These are phyloP conservation scores for Ladona fulva DNA, from an alignment of 1,140 invertebrate species.

Conservation along the genomic window DNA sequence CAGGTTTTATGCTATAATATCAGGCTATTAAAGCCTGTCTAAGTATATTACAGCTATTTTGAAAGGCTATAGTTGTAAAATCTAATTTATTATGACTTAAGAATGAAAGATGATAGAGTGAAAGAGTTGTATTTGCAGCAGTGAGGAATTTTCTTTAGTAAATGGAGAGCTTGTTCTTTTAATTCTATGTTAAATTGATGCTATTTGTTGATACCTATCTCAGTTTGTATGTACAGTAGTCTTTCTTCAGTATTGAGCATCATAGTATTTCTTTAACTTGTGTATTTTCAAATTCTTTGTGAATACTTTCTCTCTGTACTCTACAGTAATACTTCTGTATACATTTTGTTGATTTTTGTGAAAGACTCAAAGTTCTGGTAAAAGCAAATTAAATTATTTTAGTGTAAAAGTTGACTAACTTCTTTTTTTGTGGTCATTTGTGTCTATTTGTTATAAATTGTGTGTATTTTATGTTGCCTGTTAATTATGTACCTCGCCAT, in stretches of 20 bases:
- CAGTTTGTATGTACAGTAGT: neutral
- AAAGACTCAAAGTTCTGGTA: neutral
- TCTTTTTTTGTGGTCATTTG: neutral
- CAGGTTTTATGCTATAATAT: neutral
- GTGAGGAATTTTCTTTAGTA: neutral
- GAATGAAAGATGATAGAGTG: neutral
- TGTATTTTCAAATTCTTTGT: neutral
- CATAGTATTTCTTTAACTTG: neutral
- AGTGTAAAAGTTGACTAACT: neutral
- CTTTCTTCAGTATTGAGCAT: neutral
- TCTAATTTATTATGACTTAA: neutral
- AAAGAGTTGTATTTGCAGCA: neutral
- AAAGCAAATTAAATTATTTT: neutral
- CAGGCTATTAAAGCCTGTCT: neutral
- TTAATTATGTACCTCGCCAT: slow-evolving; percentile 6
- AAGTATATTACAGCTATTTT: neutral
- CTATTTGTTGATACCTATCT: neutral
- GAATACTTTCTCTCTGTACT: neutral
- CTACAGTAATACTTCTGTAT: neutral
- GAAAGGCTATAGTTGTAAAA: neutral
- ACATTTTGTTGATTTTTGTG: neutral
- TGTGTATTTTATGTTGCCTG: slow-evolving; percentile 9
- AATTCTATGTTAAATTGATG: neutral
- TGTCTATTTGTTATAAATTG: neutral
- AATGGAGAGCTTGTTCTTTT: neutral